Conservation (phyloP, 30 jellyfish, hydroid and myxozoan genomes). For the Aurelia coerulea region DNA sequence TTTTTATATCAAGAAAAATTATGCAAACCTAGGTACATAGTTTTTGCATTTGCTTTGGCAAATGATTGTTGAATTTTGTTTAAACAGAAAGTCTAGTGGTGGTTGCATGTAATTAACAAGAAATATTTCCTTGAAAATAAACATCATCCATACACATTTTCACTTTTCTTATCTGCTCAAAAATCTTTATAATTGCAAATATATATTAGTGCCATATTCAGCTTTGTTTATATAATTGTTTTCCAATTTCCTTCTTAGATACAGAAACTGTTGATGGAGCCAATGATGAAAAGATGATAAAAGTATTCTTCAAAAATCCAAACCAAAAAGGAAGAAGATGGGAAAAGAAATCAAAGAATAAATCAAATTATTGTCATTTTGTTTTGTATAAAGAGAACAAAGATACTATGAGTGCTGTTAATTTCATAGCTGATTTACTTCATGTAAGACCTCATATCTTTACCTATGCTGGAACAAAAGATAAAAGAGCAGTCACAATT, state of each 20-base stretch:
- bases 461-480: constrained; percentile 99
- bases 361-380: constrained; percentile 74
- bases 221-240: too few relatives aligned
- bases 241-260: constrained; percentile 37
- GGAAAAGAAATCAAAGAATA: constrained; percentile 2
- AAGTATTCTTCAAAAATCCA: constrained; percentile 28
- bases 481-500: constrained; percentile 87
- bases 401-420: constrained; percentile 92
- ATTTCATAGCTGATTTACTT: constrained; percentile 67
- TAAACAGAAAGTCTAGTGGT: too few relatives aligned
- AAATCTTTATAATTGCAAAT: too few relatives aligned
- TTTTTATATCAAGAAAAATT: constrained; percentile 54
- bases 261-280: constrained; percentile 66
- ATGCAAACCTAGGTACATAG: constrained; percentile 68
- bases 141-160: too few relatives aligned
- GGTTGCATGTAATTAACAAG: too few relatives aligned
- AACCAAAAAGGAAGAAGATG: constrained; percentile 34
- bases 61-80: too few relatives aligned
- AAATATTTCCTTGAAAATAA: too few relatives aligned
- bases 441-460: constrained; percentile 60
- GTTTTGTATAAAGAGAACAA: constrained; percentile 89
- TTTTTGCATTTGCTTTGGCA: too few relatives aligned
- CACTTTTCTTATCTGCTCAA: too few relatives aligned
- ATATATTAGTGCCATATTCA: too few relatives aligned
- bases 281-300: constrained; percentile 55